A percentile compares a stretch with the other conserved stretches of the same genome.
Evolutionary conservation across 2,888 invertebrate genomes (phyloP).

Genomic region (Amphipyra berbera): DNA sequence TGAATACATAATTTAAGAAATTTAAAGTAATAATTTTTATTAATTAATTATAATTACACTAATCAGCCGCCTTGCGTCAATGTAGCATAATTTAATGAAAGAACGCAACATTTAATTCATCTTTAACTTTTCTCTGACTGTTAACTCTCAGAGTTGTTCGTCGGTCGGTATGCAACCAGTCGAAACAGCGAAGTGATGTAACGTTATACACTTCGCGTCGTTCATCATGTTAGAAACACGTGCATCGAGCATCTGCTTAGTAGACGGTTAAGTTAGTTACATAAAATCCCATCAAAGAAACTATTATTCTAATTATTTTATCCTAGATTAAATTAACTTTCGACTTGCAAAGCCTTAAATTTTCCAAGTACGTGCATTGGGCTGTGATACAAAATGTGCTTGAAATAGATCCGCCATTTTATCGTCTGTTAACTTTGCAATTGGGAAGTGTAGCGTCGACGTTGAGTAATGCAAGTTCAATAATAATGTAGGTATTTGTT

Average conservation of each 20-base stretch:
- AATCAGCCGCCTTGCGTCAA: constrained; percentile 37
- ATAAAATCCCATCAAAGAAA: constrained; percentile 42
- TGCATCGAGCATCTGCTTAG: constrained; percentile 46
- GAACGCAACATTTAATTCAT: constrained; percentile 23
- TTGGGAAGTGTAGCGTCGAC: constrained; percentile 42
- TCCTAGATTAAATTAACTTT: constrained; percentile 42
- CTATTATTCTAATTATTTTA: constrained; percentile 46
- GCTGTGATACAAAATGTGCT: constrained; percentile 66
- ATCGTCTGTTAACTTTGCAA: constrained; percentile 48
- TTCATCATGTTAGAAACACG: constrained; percentile 15
- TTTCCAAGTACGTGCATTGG: constrained; percentile 55
- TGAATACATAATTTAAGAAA: constrained; percentile 49
- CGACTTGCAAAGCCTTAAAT: constrained; percentile 52
- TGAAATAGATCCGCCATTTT: constrained; percentile 61
- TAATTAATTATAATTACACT: constrained; percentile 42
- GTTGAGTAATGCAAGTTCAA: constrained; percentile 61
- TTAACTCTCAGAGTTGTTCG: constrained; percentile 15
- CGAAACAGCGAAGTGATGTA: neutral
- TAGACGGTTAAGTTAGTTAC: constrained; percentile 48
- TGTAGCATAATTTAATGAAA: constrained; percentile 38
- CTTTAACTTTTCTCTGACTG: constrained; percentile 49
- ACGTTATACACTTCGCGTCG: constrained; percentile 3
- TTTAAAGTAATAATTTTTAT: constrained; percentile 43
- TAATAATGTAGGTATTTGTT: constrained; percentile 74
- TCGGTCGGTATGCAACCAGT: constrained; percentile 8